Base-by-base conservation (phyloP, 1,140 invertebrate species). In the Tachypleus tridentatus region DNA sequence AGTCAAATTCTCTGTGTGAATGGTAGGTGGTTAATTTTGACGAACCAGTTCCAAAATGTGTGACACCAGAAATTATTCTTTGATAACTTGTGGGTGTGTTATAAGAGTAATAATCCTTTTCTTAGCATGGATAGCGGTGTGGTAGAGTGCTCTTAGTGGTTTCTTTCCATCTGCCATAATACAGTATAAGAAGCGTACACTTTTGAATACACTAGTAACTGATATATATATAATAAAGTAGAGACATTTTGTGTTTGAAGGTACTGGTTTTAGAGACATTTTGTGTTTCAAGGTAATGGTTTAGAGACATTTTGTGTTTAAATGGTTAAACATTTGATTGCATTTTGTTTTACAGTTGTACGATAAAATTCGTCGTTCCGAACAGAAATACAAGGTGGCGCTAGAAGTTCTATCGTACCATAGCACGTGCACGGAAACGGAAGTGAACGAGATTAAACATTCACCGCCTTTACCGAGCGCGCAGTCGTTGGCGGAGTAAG, bases 391-490 rank as follows among this genome's bases (percentile, higher is more conserved):
- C 73, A 79, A 78, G 69, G 87, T 92, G 3, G 87, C 88, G 3
- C 74, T 91, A 57, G 89, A 93, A 75, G 87, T 92, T 0, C 74
- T 91, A 5, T 86, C 87, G 57, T 92, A 93, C 73, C 89, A 93
- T 75, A 89, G 87, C 69, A 86, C 86, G 52, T 88, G 87, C 73
- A 81, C 80, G 3, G 83, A 87, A 58, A 81, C 84, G 49, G 89
- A 91, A 75, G 81, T 29, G 29, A 29, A 29, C 29, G 29, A 29
- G 29, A 29, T 29, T 29, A 29, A 29, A 29, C 29, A 29, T 29
- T 29, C 29, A 2, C 29, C 29, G 29, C 29, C 29, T 29, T 29
- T 29, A 29, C 29, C 29, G 29, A 29, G 29, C 29, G 29, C 29
- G 29, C 29, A 29, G 29, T 29, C 29, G 29, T 29, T 29, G 29